Evolutionary conservation across 1,140 invertebrate species (phyloP).

Genomic region (Lepidurus apus): DNA sequence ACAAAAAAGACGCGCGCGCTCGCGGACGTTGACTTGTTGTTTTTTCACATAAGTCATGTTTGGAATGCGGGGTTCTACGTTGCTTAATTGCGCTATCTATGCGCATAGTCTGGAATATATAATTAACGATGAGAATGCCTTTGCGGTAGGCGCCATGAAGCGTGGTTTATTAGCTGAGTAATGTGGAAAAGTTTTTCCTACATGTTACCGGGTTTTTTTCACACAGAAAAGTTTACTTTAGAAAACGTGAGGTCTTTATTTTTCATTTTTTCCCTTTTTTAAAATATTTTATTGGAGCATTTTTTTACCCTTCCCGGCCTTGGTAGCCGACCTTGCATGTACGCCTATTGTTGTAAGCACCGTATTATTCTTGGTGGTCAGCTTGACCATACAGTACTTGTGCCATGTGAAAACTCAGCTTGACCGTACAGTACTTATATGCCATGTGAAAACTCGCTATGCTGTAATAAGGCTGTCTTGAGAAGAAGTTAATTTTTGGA

Average conservation of each 20-base stretch:
- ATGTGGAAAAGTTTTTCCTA: neutral
- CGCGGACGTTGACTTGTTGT: constrained; percentile 9
- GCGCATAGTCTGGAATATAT: neutral
- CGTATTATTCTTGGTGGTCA: neutral
- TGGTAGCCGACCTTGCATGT: neutral
- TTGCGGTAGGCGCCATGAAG: neutral
- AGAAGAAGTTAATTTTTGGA: too few relatives aligned
- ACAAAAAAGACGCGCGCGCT: neutral
- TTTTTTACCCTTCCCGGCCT: too few relatives aligned
- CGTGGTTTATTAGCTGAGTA: neutral
- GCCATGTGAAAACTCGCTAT: too few relatives aligned
- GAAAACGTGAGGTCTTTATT: neutral
- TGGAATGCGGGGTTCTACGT: neutral
- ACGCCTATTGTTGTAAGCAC: neutral
- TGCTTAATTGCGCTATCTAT: neutral
- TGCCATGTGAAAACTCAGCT: neutral
- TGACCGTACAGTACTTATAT: too few relatives aligned
- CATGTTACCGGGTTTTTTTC: too few relatives aligned
- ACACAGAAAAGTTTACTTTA: neutral
- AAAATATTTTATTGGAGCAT: neutral
- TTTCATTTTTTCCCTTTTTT: neutral
- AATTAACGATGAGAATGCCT: neutral
- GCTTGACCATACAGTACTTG: neutral
- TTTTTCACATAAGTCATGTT: neutral
- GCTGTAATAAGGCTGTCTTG: too few relatives aligned